Evolutionary conservation across 2,113 vertebrate genomes (phyloP), one percentile per base, ranked within the genome.

Genomic region (Pseudopipra pipra): DNA sequence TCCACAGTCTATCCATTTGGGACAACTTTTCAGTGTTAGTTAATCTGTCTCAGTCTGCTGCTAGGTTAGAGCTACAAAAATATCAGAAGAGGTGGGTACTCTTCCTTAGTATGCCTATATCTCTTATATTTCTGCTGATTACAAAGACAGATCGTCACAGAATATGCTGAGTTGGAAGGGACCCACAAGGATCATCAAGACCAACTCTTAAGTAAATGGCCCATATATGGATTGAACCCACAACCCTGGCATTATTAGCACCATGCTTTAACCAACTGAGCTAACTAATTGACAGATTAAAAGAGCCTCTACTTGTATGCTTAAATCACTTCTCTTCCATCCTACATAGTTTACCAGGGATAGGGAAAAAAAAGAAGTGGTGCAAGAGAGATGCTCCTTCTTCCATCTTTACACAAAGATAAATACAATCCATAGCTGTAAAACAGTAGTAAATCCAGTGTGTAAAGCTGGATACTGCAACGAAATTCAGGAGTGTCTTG

Each of bases 291-390:
- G 61, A n/a, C 1, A 1, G 16, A 77, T 81, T 74, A 31, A 67
- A 63, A 75, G 14, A 83, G 12, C 17, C 54, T 16, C 11, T 51
- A 59, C 8, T 1, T 86, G 4, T 27, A 59, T n/a, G 33, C 31
- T 88, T 79, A 63, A 47, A 75, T 54, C 12, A 3, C 4, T 61
- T 83, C 16, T 13, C 14, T 72, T 68, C 14, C 17, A 59, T 66
- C 23, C 30, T 59, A 20, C 0, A 0, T 18, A 52, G 9, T 43
- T 61, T 77, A 61, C 10, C 30, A 70, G 4, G 7, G 33, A 37
- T 2, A 65, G 27, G 24, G 3, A 35, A 75, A 30, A 63, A 56
- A 72, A 35, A 73, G 4, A 77, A 70, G 17, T 39, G 21, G 12
- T 70, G 28, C 37, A 56, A 85, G 14, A 73, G 37, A 66, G 52